Evolutionary conservation across 1,140 invertebrate genomes (phyloP).

Genomic region (Galleria mellonella): DNA sequence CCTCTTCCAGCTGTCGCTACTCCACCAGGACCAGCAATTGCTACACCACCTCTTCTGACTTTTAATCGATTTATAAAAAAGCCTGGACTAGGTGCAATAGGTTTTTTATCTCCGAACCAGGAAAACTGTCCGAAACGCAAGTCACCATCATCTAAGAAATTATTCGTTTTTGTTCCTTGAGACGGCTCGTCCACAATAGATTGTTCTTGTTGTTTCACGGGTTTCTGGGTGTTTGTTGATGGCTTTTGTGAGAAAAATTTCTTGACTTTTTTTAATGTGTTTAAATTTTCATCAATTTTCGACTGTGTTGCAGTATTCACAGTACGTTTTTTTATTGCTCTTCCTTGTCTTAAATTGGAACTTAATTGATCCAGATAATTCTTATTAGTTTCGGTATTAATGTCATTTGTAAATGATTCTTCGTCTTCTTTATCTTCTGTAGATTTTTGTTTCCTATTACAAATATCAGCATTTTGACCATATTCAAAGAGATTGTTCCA

Average conservation of each 20-base stretch:
- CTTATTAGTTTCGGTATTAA: slow-evolving; percentile 12
- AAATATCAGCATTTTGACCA: slow-evolving; percentile 73
- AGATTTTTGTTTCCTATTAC: slow-evolving; percentile 51
- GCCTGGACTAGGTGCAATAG: slow-evolving; percentile 61
- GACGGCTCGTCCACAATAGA: slow-evolving; percentile 11
- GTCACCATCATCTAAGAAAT: slow-evolving; percentile 26
- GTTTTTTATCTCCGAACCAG: slow-evolving; percentile 50
- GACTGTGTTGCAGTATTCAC: slow-evolving; percentile 14
- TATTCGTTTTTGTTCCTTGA: slow-evolving; percentile 29
- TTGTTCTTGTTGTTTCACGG: slow-evolving; percentile 15
- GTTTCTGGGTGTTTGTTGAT: slow-evolving; percentile 19
- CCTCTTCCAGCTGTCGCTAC: slow-evolving; percentile 83
- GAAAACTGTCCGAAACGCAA: slow-evolving; percentile 43
- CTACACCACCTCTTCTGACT: slow-evolving; percentile 81
- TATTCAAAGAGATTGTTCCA: slow-evolving; percentile 75
- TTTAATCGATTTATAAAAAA: slow-evolving; percentile 80
- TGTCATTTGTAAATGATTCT: slow-evolving; percentile 4
- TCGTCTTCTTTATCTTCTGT: slow-evolving; percentile 13
- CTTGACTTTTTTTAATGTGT: slow-evolving; percentile 21
- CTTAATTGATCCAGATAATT: slow-evolving; percentile 8
- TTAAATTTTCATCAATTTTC: slow-evolving; percentile 21
- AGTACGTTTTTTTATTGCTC: slow-evolving; percentile 42
- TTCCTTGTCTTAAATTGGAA: slow-evolving; percentile 28
- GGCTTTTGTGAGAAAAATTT: slow-evolving; percentile 38
- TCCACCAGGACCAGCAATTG: slow-evolving; percentile 83